A percentile compares a stretch with the other conserved stretches of the same genome.
These are phyloP conservation scores for Myotis brandtii DNA, from an alignment of 2,113 vertebrate species.

Conservation along the genomic window DNA sequence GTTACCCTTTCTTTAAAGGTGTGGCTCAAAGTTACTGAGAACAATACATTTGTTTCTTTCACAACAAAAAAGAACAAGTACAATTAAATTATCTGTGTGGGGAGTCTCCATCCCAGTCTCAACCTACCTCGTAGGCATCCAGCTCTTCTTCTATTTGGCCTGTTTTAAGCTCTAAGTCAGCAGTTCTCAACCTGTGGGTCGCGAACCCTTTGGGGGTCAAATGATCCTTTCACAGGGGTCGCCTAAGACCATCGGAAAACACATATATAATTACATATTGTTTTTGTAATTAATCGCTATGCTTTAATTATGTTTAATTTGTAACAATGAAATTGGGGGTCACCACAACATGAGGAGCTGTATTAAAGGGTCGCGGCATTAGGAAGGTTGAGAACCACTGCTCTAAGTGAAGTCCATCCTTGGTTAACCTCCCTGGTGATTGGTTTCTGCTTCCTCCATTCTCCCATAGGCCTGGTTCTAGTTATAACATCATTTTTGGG, in stretches of 20 bases:
- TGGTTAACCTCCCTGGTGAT: neutral
- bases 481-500: neutral
- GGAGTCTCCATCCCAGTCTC: neutral
- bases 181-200: too few species aligned
- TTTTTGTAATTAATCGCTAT: too few species aligned
- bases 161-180: neutral
- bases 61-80: neutral
- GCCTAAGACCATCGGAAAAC: too few species aligned
- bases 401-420: neutral
- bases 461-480: neutral
- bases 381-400: neutral
- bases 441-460: neutral
- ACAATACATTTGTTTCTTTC: neutral
- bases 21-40: neutral
- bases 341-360: too few species aligned
- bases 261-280: too few species aligned
- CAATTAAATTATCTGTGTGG: neutral
- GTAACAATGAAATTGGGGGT: too few species aligned
- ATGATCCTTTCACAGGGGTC: too few species aligned
- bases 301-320: too few species aligned
- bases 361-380: too few species aligned
- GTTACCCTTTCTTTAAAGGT: neutral
- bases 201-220: too few species aligned
- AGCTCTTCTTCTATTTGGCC: neutral
- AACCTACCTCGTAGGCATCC: too few species aligned